These are phyloP conservation scores for Microchrysa polita DNA, from an alignment of 2,888 invertebrate species.

Conservation along the genomic window DNA sequence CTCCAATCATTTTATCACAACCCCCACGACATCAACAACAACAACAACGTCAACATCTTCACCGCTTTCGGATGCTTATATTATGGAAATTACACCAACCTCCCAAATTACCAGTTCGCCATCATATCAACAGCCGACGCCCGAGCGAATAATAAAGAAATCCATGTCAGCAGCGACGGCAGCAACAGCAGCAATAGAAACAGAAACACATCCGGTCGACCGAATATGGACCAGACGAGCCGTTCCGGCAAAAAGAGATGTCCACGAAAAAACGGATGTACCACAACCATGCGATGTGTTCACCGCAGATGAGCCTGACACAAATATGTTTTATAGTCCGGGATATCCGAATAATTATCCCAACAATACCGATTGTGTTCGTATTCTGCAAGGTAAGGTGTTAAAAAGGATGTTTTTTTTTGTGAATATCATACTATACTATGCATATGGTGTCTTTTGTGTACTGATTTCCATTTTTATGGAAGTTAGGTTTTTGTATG, in stretches of 20 bases:
- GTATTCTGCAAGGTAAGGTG: conserved; percentile 72
- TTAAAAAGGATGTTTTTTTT: neutral
- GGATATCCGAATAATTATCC: conserved; percentile 75
- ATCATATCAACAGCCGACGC: conserved; percentile 7
- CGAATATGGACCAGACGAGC: neutral
- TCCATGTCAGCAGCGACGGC: neutral
- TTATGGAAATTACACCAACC: conserved; percentile 33
- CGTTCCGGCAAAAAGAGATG: conserved; percentile 13
- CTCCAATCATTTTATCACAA: conserved; percentile 10
- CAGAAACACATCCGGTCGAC: neutral
- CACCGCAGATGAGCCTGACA: conserved; percentile 67
- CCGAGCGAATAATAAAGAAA: neutral
- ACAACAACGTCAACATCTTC: conserved; percentile 10
- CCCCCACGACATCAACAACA: conserved; percentile 7
- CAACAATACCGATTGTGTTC: conserved; percentile 73
- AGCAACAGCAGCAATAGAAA: too few relatives aligned
- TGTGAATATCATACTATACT: too few relatives aligned
- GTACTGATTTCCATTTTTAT: too few relatives aligned
- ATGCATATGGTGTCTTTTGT: too few relatives aligned
- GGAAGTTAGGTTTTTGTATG: too few relatives aligned
- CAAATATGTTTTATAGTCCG: conserved; percentile 75
- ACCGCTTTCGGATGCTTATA: neutral
- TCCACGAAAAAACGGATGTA: conserved; percentile 33
- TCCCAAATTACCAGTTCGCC: conserved; percentile 32
- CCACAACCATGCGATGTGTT: conserved; percentile 68